phyloP scores from a whole-genome alignment of 2,888 invertebrate species.

The Antheraea assamensis region DNA sequence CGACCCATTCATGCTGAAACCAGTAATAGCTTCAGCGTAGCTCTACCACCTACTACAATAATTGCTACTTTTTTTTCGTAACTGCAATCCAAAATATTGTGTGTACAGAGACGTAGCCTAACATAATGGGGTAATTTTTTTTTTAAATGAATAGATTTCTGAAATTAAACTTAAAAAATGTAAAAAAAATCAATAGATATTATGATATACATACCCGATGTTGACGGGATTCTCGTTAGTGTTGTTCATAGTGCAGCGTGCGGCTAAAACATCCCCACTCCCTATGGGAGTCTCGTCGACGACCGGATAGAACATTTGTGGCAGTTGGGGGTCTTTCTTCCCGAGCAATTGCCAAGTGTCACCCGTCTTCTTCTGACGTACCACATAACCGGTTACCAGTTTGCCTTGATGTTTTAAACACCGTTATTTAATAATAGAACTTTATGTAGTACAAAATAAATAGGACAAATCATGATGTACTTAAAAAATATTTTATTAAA shows the following conservation, averaged over 20 bases:
- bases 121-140: too few species aligned
- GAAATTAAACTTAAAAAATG: too few species aligned
- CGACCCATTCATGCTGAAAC: too few species aligned
- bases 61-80: too few species aligned
- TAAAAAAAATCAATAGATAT: neutral
- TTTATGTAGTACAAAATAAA: neutral
- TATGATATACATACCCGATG: conserved; percentile 85
- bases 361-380: conserved; percentile 81
- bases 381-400: conserved; percentile 92
- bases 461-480: too few species aligned
- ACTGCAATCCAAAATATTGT: too few species aligned
- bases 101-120: too few species aligned
- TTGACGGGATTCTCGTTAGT: conserved; percentile 83
- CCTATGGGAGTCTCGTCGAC: conserved; percentile 83
- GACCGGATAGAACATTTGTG: conserved; percentile 97
- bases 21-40: too few species aligned
- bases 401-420: conserved; percentile 78
- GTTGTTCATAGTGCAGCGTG: conserved; percentile 96
- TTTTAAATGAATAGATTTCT: too few species aligned
- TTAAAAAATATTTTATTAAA: too few species aligned
- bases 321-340: conserved; percentile 91
- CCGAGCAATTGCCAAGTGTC: conserved; percentile 93
- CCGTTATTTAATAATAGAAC: neutral
- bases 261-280: conserved; percentile 90
- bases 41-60: too few species aligned